Base-by-base conservation (phyloP, 2,113 vertebrate species). In the Tyrannus savana region DNA sequence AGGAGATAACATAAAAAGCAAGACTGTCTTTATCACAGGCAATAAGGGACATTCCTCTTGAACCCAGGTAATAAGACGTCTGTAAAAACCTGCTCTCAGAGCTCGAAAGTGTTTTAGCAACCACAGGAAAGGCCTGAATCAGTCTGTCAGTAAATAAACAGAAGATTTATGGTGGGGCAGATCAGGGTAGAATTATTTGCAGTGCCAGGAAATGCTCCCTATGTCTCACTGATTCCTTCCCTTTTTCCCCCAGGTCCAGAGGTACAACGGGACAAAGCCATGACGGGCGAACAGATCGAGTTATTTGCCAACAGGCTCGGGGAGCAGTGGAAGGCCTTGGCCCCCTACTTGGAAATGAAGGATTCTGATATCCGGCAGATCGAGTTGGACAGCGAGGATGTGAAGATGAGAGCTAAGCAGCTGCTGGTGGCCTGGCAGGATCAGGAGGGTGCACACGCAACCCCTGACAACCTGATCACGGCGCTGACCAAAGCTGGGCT, bases 391-490 rank as follows among this genome's bases (percentile, higher is more conserved):
- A 99, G 99, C 0, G 99, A 99, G 83, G 99, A 99, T 7, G 74
- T 98, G 44, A 98, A 98, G 87, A 99, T 99, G 98, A 99, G 99
- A 95, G 99, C 99, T 1, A 99, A 99, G 95, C 98, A 99, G 97
- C 98, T 99, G 92, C 98, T 99, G 19, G 99, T 99, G 7, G 98
- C 99, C 85, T 99, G 99, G 99, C 99, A 99, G 97, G 99, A 99
- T 74, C 97, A 99, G 83, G 99, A 99, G 95, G 99, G 98, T 0
- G 19, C 96, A 2, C 99, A 99, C 2, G 99, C 99, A 1, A 99
- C 98, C 0, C 98, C 98, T 0, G 99, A 99, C 87, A 99, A 97
- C 81, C 98, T 99, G 84, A 97, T 98, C 3, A 27, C 89, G 0
- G 99, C 99, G 0, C 98, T 99, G 13, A 99, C 63, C 58, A 96